Percentiles rank a stretch among this genome's conserved stretches.
phyloP scores from a whole-genome alignment of 1,140 invertebrate species.

The Leptopilina boulardi region DNA sequence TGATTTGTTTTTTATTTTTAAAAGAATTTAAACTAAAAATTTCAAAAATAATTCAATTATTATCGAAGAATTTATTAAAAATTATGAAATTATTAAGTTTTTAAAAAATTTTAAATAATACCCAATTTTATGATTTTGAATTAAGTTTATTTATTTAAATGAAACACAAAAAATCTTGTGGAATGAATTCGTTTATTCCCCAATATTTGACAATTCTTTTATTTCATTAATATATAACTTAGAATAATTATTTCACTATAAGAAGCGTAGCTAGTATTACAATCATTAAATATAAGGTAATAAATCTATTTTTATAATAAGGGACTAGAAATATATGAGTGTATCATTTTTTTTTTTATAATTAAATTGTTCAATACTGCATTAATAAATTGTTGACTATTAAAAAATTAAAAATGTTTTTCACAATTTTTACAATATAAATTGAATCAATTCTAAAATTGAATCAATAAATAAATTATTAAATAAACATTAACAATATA shows the following conservation, averaged over 20 bases:
- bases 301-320: constrained; percentile 26
- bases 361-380: background rate
- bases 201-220: constrained; percentile 8
- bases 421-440: background rate
- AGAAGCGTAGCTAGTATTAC: background rate
- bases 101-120: too few species aligned
- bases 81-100: too few species aligned
- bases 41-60: too few species aligned
- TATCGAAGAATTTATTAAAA: too few species aligned
- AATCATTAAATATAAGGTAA: constrained; percentile 2
- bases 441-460: background rate
- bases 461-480: constrained; percentile 4
- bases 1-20: too few species aligned
- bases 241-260: background rate
- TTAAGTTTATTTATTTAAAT: too few species aligned
- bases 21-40: too few species aligned
- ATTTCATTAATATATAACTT: constrained; percentile 9
- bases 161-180: too few species aligned
- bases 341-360: constrained; percentile 2
- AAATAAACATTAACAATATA: background rate
- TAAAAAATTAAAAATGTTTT: background rate
- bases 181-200: background rate
- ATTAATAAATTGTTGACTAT: background rate
- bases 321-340: constrained; percentile 17
- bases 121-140: too few species aligned